Base-by-base conservation (phyloP, 2,888 invertebrate species). In the Nineta flava region DNA sequence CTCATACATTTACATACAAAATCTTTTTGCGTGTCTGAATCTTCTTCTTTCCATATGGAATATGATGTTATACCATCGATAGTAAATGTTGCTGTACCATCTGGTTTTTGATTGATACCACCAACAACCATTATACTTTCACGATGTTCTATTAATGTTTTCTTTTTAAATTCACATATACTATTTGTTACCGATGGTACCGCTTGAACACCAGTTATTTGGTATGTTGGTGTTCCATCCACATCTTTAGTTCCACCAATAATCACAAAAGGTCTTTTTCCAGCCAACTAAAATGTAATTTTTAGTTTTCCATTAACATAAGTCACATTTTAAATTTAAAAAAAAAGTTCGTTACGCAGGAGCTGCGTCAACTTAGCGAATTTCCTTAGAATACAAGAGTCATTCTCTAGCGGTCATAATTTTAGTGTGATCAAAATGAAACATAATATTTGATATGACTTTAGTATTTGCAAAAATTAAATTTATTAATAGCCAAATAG, bases 41-140 rank as follows among this genome's bases (percentile, higher is more conserved):
- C 40, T 48, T 48, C 41, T 31, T 48, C 31, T 16, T 15, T 21
- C 46, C 46, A 35, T 12, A 16, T 6, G 35, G 21, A 19, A 10
- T 35, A 17, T 17, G 17, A 16, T n/a, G 45, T 45, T 6, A 50
- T 34, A 13, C 53, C 53, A 9, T 31, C 21, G 35, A 53, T 51
- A 31, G 50, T 52, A 9, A 48, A 50, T 15, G 48, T 47, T 32
- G 41, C 21, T 19, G 40, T 40, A 10, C 48, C 52, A 35, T 51
- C 44, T 6, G 21, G 21, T 35, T 35, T 32, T 10, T 32, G 19
- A 26, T 19, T 43, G n/a, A 53, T 47, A 9, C 52, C 53, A 13
- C 47, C 44, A 31, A 52, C 48, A 12, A 52, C 38, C 40, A 41
- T 41, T 9, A 41, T n/a, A 41, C 40, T 41, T 9, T 41, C 34